Evolutionary conservation across 2,797 vertebrate genomes (phyloP).

Genomic region (Phoebastria nigripes): DNA sequence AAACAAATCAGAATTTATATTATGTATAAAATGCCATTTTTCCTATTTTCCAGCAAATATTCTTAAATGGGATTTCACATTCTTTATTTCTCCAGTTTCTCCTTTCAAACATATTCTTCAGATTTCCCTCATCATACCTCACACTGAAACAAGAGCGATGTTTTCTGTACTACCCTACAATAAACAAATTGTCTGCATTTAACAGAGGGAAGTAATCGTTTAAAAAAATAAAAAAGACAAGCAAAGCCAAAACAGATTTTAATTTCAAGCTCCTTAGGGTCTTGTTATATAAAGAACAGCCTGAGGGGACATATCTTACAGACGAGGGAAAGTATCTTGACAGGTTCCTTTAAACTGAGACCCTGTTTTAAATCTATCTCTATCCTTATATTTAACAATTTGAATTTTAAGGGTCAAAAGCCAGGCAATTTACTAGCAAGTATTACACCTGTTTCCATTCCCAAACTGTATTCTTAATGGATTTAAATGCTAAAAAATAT

Average conservation of each 20-base stretch:
- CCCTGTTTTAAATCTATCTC: not conserved
- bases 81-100: not conserved
- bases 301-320: not conserved
- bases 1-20: not conserved
- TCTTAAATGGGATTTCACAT: not conserved
- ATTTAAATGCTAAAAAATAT: not conserved
- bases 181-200: not conserved
- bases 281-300: not conserved
- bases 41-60: not conserved
- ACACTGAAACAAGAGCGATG: not conserved
- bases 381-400: not conserved
- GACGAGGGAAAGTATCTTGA: not conserved
- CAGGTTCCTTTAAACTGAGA: not conserved
- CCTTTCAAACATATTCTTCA: not conserved
- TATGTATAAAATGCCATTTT: not conserved
- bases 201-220: not conserved
- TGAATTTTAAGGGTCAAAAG: not conserved
- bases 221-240: not conserved
- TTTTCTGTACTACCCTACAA: not conserved
- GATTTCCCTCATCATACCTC: not conserved
- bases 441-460: not conserved
- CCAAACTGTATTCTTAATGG: not conserved
- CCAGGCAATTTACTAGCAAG: not conserved
- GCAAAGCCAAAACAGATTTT: not conserved
- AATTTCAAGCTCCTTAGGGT: not conserved